Percentiles rank a stretch among this genome's conserved stretches.
phyloP scores from a whole-genome alignment of 2,113 vertebrate genomes.

The Tichodroma muraria region DNA sequence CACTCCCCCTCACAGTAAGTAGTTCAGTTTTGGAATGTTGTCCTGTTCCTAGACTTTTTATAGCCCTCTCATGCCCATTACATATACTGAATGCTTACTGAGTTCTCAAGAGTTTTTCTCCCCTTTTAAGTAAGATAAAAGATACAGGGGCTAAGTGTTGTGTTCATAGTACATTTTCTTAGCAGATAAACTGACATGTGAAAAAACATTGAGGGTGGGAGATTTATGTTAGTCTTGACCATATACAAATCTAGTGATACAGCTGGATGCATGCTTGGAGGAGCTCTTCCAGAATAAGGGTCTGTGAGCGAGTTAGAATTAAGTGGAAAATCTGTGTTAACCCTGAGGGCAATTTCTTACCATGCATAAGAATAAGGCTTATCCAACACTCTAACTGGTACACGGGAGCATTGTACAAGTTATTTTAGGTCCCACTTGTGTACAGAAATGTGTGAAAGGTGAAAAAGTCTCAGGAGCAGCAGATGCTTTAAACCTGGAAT shows the following conservation, averaged over 20 bases:
- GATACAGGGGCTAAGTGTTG: neutral
- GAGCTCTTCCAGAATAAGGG: neutral
- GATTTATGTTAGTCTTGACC: neutral
- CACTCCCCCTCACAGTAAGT: conserved; percentile 1
- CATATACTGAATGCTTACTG: neutral
- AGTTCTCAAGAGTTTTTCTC: conserved; percentile 1
- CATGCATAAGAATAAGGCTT: neutral
- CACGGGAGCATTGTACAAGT: neutral
- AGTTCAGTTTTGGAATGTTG: conserved; percentile 2
- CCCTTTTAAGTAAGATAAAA: conserved; percentile 27
- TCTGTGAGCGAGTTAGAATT: neutral
- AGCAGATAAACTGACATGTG: neutral
- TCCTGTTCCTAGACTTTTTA: neutral
- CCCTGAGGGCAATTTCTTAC: neutral
- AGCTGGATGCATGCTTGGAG: neutral
- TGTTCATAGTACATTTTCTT: neutral
- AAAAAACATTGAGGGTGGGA: neutral
- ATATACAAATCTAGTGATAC: neutral
- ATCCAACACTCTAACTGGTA: neutral
- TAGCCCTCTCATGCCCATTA: neutral
- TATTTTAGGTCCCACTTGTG: neutral
- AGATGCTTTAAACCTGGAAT: neutral
- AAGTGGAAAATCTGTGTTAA: conserved; percentile 23
- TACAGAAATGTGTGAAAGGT: neutral
- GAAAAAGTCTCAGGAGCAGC: neutral